A percentile compares a stretch with the other conserved stretches of the same genome.
These are phyloP conservation scores for Embiotoca jacksoni DNA, from an alignment of 2,113 vertebrate species.

Conservation along the genomic window DNA sequence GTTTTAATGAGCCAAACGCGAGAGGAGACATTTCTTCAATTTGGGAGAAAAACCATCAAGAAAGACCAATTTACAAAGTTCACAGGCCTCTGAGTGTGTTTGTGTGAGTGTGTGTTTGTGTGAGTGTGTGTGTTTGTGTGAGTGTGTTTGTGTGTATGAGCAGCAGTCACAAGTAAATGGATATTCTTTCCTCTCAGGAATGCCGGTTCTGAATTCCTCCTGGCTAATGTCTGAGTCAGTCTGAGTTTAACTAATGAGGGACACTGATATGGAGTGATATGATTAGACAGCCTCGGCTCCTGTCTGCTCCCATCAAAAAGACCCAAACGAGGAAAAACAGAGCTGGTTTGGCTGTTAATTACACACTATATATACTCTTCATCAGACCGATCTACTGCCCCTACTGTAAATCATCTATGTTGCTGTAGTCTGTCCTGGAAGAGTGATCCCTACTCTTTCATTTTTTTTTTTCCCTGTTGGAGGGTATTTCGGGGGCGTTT, in stretches of 20 bases:
- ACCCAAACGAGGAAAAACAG: slow-evolving; percentile 7
- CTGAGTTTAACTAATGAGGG: slow-evolving; percentile 65
- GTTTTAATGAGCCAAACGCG: slow-evolving; percentile 6
- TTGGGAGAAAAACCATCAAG: neutral
- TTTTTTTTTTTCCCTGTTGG: neutral
- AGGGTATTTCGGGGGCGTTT: neutral
- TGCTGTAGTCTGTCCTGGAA: no score
- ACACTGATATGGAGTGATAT: slow-evolving; percentile 51
- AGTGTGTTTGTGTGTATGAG: neutral
- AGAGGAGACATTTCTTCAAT: neutral
- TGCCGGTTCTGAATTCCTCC: slow-evolving; percentile 59
- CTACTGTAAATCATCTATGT: no score
- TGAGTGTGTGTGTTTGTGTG: neutral
- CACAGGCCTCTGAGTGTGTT: neutral
- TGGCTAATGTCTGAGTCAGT: slow-evolving; percentile 61
- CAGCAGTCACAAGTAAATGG: slow-evolving; percentile 44
- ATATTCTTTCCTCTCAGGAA: slow-evolving; percentile 57
- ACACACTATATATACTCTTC: neutral
- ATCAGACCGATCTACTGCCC: no score
- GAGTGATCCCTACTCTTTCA: neutral
- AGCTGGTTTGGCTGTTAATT: neutral
- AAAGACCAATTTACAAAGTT: slow-evolving; percentile 10
- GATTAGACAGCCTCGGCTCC: slow-evolving; percentile 49
- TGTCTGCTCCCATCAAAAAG: slow-evolving; percentile 41
- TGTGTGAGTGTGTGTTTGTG: neutral